These are phyloP conservation scores for Bombus affinis DNA, from an alignment of 1,140 invertebrate genomes.

Conservation along the genomic window DNA sequence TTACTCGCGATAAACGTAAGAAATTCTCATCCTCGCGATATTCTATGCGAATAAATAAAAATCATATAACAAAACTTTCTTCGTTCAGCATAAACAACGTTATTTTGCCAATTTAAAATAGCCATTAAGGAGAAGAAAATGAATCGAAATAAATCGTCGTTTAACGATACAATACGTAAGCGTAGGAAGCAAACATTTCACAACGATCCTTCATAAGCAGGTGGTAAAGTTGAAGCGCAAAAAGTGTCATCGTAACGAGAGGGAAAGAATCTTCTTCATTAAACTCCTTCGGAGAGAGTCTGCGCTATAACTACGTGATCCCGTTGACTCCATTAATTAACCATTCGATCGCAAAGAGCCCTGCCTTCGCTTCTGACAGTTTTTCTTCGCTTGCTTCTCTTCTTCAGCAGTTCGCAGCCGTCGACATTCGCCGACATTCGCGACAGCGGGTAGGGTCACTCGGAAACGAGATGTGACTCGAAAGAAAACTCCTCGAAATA, in stretches of 20 bases:
- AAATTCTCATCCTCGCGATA: too few species aligned
- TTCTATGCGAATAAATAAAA: too few species aligned
- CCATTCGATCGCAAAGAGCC: conserved; percentile 42
- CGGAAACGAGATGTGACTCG: conserved; percentile 38
- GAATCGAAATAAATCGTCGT: neutral
- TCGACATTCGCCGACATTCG: conserved; percentile 14
- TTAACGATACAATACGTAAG: neutral
- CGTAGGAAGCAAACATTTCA: neutral
- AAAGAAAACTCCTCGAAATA: conserved; percentile 45
- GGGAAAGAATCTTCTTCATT: neutral
- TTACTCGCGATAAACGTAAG: too few species aligned
- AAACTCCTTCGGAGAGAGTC: neutral
- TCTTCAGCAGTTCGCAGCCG: neutral
- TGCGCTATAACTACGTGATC: neutral
- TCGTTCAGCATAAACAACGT: too few species aligned
- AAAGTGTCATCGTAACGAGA: neutral
- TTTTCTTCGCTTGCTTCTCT: conserved; percentile 9
- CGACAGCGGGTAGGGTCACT: neutral
- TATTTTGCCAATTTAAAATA: too few species aligned
- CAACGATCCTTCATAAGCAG: neutral
- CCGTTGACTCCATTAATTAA: conserved; percentile 53
- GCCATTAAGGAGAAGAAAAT: neutral
- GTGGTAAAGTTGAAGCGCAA: too few species aligned
- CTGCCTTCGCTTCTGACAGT: neutral
- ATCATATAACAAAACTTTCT: too few species aligned